Percentiles rank a stretch among this genome's conserved stretches.
phyloP scores from a whole-genome alignment of 2,888 invertebrate species.

The Aporophyla lueneburgensis region DNA sequence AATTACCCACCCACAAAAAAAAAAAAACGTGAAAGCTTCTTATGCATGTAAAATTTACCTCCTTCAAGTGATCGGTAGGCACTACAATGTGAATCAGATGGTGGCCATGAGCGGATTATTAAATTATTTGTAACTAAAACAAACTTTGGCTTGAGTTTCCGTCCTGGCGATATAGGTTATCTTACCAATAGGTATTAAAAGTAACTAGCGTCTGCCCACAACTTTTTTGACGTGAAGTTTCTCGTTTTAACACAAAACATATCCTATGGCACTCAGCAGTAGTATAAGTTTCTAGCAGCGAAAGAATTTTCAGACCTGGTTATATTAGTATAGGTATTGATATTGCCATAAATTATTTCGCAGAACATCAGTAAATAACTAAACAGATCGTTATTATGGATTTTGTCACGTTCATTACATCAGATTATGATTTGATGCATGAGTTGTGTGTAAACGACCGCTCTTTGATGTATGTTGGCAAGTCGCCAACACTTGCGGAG shows the following conservation, averaged over 20 bases:
- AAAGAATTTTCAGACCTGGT: neutral
- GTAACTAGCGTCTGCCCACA: neutral
- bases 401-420: conserved; percentile 31
- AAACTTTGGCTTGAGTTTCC: neutral
- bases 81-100: neutral
- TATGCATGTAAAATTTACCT: neutral
- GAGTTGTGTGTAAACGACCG: conserved; percentile 38
- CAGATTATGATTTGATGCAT: conserved; percentile 35
- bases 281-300: neutral
- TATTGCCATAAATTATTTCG: conserved; percentile 26
- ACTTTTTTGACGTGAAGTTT: neutral
- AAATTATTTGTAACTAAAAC: neutral
- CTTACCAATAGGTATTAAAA: neutral
- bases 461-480: conserved; percentile 43
- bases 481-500: conserved; percentile 40
- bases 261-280: neutral
- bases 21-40: too few species aligned
- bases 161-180: neutral
- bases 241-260: neutral
- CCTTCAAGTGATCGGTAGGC: too few species aligned
- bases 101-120: neutral
- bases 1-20: neutral
- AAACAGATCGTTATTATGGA: conserved; percentile 27
- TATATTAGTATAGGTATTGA: neutral
- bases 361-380: conserved; percentile 22